Evolutionary conservation across 2,888 invertebrate species (phyloP).

Genomic region (Eupithecia exiguata): DNA sequence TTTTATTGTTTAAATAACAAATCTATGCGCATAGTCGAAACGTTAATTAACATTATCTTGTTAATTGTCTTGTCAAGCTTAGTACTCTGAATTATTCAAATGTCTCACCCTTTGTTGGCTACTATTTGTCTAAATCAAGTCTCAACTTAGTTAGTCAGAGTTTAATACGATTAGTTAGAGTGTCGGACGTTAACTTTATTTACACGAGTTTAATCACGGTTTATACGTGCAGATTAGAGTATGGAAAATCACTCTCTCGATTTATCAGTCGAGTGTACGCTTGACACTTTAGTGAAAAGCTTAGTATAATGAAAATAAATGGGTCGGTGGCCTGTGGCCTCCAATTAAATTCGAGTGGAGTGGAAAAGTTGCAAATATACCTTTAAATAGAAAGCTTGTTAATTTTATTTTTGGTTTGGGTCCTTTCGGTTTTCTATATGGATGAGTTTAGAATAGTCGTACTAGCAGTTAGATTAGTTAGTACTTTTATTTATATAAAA

Average conservation of each 20-base stretch:
- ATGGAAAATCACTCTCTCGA: slow-evolving; percentile 46
- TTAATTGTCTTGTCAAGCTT: background rate
- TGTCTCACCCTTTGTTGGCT: slow-evolving; percentile 21
- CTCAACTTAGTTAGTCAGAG: slow-evolving; percentile 29
- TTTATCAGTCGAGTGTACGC: slow-evolving; percentile 44
- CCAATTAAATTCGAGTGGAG: slow-evolving; percentile 16
- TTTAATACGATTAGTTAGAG: slow-evolving; percentile 12
- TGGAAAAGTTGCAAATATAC: background rate
- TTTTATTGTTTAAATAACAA: background rate
- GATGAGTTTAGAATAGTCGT: no score
- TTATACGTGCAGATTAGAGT: slow-evolving; percentile 15
- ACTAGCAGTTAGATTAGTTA: no score
- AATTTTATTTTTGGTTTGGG: background rate
- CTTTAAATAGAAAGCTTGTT: background rate
- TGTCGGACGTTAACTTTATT: slow-evolving; percentile 29
- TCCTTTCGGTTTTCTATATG: background rate
- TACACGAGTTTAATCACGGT: slow-evolving; percentile 13
- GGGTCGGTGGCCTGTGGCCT: slow-evolving; percentile 35
- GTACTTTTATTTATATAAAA: background rate
- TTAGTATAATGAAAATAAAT: slow-evolving; percentile 51
- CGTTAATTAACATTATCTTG: background rate
- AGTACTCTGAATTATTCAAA: background rate
- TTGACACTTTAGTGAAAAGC: slow-evolving; percentile 35
- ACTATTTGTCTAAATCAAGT: slow-evolving; percentile 23
- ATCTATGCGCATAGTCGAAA: background rate